phyloP scores from a whole-genome alignment of 2,113 vertebrate genomes.

The Podocnemis expansa region DNA sequence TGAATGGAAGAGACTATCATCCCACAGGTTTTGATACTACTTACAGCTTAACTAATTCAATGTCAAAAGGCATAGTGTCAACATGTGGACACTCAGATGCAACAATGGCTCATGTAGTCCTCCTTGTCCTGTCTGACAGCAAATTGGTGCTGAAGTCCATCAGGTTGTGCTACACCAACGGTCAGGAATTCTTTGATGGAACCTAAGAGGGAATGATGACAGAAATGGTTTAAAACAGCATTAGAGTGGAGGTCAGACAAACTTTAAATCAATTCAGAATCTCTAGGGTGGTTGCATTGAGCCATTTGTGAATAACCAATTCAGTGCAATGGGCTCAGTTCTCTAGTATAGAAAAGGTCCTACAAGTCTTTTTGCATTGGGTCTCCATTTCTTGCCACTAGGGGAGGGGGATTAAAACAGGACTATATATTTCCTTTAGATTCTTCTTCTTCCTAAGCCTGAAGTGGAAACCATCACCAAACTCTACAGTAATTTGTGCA shows the following conservation, averaged over 20 bases:
- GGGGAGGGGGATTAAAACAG: background rate
- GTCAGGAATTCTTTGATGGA: background rate
- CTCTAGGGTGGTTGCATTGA: background rate
- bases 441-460: slow-evolving; percentile 13
- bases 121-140: background rate
- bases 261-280: background rate
- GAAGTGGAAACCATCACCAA: slow-evolving; percentile 18
- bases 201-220: rapidly evolving
- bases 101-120: background rate
- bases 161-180: background rate
- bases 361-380: background rate
- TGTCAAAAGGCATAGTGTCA: background rate
- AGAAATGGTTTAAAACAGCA: background rate
- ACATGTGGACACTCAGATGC: background rate
- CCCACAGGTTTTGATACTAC: background rate
- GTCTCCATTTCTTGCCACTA: rapidly evolving
- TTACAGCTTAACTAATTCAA: background rate
- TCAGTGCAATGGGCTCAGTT: background rate
- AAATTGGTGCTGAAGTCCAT: background rate
- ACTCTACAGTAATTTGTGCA: slow-evolving; percentile 50
- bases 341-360: background rate
- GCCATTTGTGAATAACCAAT: background rate
- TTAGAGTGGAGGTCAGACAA: background rate
- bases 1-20: background rate
- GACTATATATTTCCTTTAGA: background rate